These are phyloP conservation scores for Cetoscarus ocellatus DNA, from an alignment of 2,797 vertebrate species.

Conservation along the genomic window DNA sequence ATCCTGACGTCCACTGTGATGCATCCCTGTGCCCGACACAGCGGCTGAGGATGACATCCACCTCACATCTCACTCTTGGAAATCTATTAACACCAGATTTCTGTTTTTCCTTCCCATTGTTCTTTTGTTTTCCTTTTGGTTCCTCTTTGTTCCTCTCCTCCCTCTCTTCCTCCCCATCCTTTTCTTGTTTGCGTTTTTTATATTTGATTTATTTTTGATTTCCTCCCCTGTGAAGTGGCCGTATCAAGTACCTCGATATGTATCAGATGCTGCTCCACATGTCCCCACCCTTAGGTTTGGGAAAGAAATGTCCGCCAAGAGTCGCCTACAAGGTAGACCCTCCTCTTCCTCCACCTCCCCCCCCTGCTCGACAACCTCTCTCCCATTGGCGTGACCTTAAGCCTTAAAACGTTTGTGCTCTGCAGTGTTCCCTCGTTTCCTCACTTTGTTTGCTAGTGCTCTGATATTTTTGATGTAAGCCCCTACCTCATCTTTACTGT, in stretches of 20 bases:
- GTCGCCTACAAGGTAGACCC: constrained; percentile 98
- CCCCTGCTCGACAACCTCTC: constrained; percentile 67
- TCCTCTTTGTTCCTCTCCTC: constrained; percentile 66
- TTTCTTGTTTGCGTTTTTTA: constrained; percentile 69
- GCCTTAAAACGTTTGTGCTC: constrained; percentile 77
- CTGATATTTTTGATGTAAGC: constrained; percentile 72
- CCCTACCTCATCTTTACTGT: constrained; percentile 39
- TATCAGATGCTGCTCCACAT: constrained; percentile 99
- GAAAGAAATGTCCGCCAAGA: constrained; percentile 99
- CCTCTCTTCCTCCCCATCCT: constrained; percentile 80
- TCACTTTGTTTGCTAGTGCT: constrained; percentile 73
- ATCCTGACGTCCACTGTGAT: constrained; percentile 72
- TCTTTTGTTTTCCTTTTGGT: constrained; percentile 55
- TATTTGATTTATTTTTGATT: constrained; percentile 43
- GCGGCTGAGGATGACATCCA: constrained; percentile 80
- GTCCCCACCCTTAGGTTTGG: constrained; percentile 99
- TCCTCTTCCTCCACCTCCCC: constrained; percentile 58
- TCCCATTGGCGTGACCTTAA: constrained; percentile 76
- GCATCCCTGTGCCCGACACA: constrained; percentile 70
- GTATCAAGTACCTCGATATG: constrained; percentile 99
- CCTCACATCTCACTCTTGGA: constrained; percentile 77
- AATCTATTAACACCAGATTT: constrained; percentile 93
- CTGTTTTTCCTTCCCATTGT: constrained; percentile 82
- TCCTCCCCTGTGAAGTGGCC: constrained; percentile 89
- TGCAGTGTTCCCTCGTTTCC: constrained; percentile 73